These are phyloP conservation scores for Aphis gossypii DNA, from an alignment of 1,140 invertebrate genomes.

Conservation along the genomic window DNA sequence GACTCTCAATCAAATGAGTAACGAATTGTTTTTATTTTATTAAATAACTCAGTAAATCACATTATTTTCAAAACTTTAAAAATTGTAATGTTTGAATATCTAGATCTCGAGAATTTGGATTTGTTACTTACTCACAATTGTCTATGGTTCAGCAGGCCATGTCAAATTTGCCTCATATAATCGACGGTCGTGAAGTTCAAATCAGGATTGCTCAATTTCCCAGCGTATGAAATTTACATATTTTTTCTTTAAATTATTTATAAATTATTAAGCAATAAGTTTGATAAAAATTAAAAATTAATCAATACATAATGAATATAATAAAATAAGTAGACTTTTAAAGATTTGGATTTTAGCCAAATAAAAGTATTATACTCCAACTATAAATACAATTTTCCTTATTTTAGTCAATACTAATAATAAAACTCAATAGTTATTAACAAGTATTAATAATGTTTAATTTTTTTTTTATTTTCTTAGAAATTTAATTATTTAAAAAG, in stretches of 20 bases:
- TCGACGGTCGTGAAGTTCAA: slow-evolving; percentile 74
- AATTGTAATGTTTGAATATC: not conserved
- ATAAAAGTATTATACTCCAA: too few relatives aligned
- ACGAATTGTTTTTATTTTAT: not conserved
- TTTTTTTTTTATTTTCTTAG: too few relatives aligned
- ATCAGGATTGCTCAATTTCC: slow-evolving; percentile 74
- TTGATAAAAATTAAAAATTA: too few relatives aligned
- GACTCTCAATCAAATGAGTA: slow-evolving; percentile 71
- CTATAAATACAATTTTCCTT: too few relatives aligned
- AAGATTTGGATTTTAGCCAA: not conserved
- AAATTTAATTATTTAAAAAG: too few relatives aligned
- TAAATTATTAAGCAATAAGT: too few relatives aligned
- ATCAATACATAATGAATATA: too few relatives aligned
- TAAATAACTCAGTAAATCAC: not conserved
- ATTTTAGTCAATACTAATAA: too few relatives aligned
- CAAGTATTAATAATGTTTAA: too few relatives aligned
- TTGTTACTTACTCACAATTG: slow-evolving; percentile 70
- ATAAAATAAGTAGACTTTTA: too few relatives aligned
- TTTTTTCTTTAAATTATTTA: too few relatives aligned
- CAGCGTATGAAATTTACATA: slow-evolving; percentile 64
- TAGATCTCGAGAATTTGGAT: slow-evolving; percentile 73
- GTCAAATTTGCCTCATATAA: slow-evolving; percentile 70
- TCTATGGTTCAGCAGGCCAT: slow-evolving; percentile 72
- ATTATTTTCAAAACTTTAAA: not conserved
- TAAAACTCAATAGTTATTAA: too few relatives aligned